Base-by-base conservation (phyloP, 2,113 vertebrate species). In the Crotalus viridis region DNA sequence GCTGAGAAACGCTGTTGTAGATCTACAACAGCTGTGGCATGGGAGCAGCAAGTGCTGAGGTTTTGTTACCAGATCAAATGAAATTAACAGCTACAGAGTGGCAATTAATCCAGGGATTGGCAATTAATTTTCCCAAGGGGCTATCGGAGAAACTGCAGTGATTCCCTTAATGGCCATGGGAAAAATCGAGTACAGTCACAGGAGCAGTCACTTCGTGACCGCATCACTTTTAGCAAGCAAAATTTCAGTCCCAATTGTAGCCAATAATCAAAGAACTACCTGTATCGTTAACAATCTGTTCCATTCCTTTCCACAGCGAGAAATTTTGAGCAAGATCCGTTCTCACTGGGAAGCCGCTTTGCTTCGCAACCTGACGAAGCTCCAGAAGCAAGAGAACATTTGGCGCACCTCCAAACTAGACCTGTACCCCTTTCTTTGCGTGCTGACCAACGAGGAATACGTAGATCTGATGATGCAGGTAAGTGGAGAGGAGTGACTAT, bases 401-500 rank as follows among this genome's bases (percentile, higher is more conserved):
- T 95, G 2, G 0, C 55, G 0, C 0, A 43, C 91, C 0, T 94
- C 96, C 81, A 96, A 26, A 93, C 95, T 95, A 10, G 85, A 94
- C 22, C 94, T 99, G 21, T 98, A 98, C 95, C 99, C 99, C 0
- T 99, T 98, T 96, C 96, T 99, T 69, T 98, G 98, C 87, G 94
- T 99, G 95, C 97, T 99, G 92, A 95, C 97, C 0, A 98, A 99
- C 12, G 61, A 93, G 26, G 98, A 99, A 43, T 99, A 99, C 0
- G 98, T 98, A 85, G 97, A 97, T 95, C 98, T 99, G 95, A 98
- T 99, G 98, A 56, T 99, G 90, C 97, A 98, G 98, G 99, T 99
- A 96, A 3, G 28, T 43, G 43, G 8, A 10, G 4, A 22, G 17
- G 24, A 87, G 22, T 0, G 24, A 87, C 13, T 28, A 26, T n/a